Base-by-base conservation (phyloP, 1,140 invertebrate genomes). In the Achroia grisella region DNA sequence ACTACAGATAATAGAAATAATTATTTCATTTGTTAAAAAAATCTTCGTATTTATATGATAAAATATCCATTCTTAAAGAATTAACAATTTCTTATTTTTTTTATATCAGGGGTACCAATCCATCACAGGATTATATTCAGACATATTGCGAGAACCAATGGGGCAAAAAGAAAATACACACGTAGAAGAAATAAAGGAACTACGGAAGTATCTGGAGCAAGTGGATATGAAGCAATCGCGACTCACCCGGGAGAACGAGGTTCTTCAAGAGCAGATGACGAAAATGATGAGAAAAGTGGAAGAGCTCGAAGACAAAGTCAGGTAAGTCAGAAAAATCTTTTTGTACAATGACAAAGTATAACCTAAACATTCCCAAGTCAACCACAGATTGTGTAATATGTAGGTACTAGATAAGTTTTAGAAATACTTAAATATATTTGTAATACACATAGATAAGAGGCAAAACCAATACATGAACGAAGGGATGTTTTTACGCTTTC, bases 301-400 rank as follows among this genome's bases (percentile, higher is more conserved):
- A 39, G 62, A 71, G 31, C 53, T 84, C 36, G 74, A 81, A 52
- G 49, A 41, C 53, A 81, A 76, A 56, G 27, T 79, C 23, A 76
- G 70, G 79, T 83, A 76, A 63, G 9, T 27, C 5, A 35, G 1
- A 4, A 32, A n/a, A 32, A n/a, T 32, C 3, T n/a, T 6, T 10
- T n/a, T n/a, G n/a, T n/a, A n/a, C n/a, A n/a, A n/a, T n/a, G n/a
- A n/a, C n/a, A n/a, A n/a, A n/a, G n/a, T n/a, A n/a, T n/a, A n/a
- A n/a, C n/a, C n/a, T n/a, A n/a, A n/a, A n/a, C n/a, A n/a, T n/a
- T n/a, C n/a, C n/a, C n/a, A n/a, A n/a, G n/a, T n/a, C n/a, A n/a
- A n/a, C n/a, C n/a, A n/a, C n/a, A n/a, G n/a, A n/a, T n/a, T n/a
- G n/a, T n/a, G n/a, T n/a, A n/a, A n/a, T n/a, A n/a, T n/a, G n/a